Conservation (phyloP, 1,140 invertebrate genomes). For the Cydia amplana region DNA sequence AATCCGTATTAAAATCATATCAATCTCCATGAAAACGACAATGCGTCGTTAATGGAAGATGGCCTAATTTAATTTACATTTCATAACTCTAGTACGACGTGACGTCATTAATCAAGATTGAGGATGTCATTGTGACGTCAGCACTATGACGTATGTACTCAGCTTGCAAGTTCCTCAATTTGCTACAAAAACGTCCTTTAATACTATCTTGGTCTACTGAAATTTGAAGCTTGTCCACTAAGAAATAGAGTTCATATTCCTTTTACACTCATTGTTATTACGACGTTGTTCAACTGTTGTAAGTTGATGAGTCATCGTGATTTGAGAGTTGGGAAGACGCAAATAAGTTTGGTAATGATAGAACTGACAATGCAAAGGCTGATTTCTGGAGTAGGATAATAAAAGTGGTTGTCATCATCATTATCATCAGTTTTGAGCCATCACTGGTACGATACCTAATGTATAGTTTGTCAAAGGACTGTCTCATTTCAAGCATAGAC, state of each 20-base stretch:
- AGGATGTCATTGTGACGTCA: slow-evolving; percentile 5
- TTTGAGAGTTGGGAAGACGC: slow-evolving; percentile 9
- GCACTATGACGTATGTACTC: slow-evolving; percentile 16
- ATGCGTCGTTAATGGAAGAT: slow-evolving; percentile 19
- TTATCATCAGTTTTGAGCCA: background rate
- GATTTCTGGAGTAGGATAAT: background rate
- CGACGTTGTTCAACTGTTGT: background rate
- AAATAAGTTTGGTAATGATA: slow-evolving; percentile 16
- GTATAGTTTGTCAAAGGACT: too few relatives aligned
- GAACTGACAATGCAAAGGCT: slow-evolving; percentile 17
- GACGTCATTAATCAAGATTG: slow-evolving; percentile 13
- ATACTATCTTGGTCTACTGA: background rate
- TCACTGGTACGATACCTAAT: background rate
- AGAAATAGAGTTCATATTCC: background rate
- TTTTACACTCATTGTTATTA: background rate
- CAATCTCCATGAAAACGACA: slow-evolving; percentile 14
- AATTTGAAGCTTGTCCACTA: background rate
- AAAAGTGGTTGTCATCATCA: slow-evolving; percentile 3
- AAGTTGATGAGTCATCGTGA: slow-evolving; percentile 10
- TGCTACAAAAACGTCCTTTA: background rate
- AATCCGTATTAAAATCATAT: slow-evolving; percentile 4
- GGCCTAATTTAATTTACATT: slow-evolving; percentile 13
- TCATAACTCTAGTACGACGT: slow-evolving; percentile 10
- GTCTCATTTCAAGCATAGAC: too few relatives aligned
- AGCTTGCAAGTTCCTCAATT: background rate